Evolutionary conservation across 2,797 vertebrate species (phyloP), one percentile per base, ranked within the genome.

Genomic region (Microctenopoma lineatum): DNA sequence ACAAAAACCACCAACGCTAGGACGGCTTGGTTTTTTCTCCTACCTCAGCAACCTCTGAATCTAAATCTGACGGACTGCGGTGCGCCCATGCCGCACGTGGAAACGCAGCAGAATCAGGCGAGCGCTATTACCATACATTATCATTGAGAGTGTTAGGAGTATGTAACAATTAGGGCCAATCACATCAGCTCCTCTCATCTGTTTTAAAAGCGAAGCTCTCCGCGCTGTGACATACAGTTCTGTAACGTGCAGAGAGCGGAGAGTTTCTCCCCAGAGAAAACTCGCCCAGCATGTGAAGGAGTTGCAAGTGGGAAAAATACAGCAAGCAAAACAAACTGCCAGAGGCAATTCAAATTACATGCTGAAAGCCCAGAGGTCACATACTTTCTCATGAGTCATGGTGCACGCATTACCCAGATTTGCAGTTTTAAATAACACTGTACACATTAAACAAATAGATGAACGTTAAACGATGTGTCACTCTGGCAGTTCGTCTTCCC

Each of bases 151-250:
- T 57, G 52, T 76, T 65, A 21, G 50, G 68, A 75, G 83, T 69
- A 59, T 46, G 27, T 69, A 76, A 83, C 57, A 69, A 70, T 75
- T 41, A 52, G 54, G 62, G 47, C 59, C 51, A 74, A 68, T 73
- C 67, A 73, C 48, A 61, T 59, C 45, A 73, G 52, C 27, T 52
- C 48, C 50, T 66, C 73, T 66, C 59, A 73, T 66, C 70, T 59
- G 59, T 58, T 50, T 66, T 56, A 79, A 77, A 79, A 86, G 57
- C 52, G 70, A 16, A 61, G 44, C 72, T 60, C 68, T 75, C 46
- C 29, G 36, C 39, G 25, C 18, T 12, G n/a, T 64, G 66, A 67
- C 5, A 51, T 44, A 59, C 50, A 38, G 46, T 63, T 78, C 44
- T 44, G 45, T 60, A 54, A 59, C 39, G 53, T 59, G 34, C 55